Evolutionary conservation across 2,113 vertebrate genomes (phyloP), one percentile per base, ranked within the genome.

Genomic region (Salvator merianae): DNA sequence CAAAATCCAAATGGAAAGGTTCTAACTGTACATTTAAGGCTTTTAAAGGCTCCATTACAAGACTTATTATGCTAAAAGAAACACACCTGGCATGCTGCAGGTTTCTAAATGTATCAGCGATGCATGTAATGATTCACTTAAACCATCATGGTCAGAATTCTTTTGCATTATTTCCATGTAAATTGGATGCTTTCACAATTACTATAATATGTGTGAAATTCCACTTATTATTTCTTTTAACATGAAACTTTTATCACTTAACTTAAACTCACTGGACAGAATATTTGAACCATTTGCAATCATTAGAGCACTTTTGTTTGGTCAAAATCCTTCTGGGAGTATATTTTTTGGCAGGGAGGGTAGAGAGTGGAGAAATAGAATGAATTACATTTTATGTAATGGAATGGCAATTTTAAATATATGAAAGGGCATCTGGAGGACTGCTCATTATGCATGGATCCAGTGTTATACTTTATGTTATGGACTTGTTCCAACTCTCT

Each of bases 31-130:
- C 95, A 96, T 95, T 94, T 96, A 92, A 95, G 95, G 97, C 96
- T 97, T 97, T 98, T 98, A 97, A 97, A 97, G 95, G 94, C 95
- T 96, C 96, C 95, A 97, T 97, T 96, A 97, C 95, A 95, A 88
- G 93, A 91, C 95, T 93, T 92, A 95, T 97, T 97, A 97, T 97
- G 95, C 96, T 95, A 95, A 97, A 94, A 95, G 94, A 96, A 95
- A 95, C 93, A 93, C 95, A 94, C 95, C 95, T 94, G 94, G 93
- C 93, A 91, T 90, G 92, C 92, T 90, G 85, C 90, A 93, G 95
- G 96, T 96, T 96, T 94, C 96, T 97, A 97, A 96, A 96, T 93
- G 96, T 96, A 96, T 95, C 92, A 93, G 95, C 94, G 89, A 94
- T 93, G 95, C 95, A 94, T 93, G 92, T 97, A 97, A 98, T 97